Evolutionary conservation across 2,797 vertebrate species (phyloP).

Genomic region (Protosalanx chinensis): DNA sequence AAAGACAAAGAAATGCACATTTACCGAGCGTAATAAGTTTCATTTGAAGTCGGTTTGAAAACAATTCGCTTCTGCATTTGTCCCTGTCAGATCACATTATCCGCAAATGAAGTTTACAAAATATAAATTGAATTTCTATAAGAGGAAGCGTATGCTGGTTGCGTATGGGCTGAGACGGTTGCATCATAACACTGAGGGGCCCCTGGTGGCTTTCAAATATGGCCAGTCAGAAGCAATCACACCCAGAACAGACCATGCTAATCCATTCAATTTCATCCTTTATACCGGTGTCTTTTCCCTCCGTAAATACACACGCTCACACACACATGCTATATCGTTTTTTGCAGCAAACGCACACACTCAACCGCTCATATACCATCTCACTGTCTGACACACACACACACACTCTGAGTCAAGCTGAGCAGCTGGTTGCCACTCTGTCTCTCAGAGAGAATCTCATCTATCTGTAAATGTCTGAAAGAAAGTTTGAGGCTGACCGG

Average conservation of each 20-base stretch:
- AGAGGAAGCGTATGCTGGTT: constrained; percentile 78
- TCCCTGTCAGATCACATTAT: constrained; percentile 99
- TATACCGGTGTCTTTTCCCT: constrained; percentile 86
- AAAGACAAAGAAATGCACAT: constrained; percentile 91
- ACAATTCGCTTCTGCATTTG: constrained; percentile 97
- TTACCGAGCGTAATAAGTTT: constrained; percentile 97
- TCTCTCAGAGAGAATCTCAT: constrained; percentile 1
- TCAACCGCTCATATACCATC: constrained; percentile 61
- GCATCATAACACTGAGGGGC: constrained; percentile 88
- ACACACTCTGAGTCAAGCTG: constrained; percentile 12
- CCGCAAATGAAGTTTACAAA: constrained; percentile 99
- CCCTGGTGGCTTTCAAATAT: constrained; percentile 90
- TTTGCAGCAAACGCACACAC: constrained; percentile 36
- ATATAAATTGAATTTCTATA: constrained; percentile 99
- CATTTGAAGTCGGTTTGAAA: constrained; percentile 97
- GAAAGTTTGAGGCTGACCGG: background rate
- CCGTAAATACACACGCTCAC: constrained; percentile 37
- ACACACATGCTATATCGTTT: constrained; percentile 1
- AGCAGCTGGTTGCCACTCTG: background rate
- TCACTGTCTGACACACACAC: constrained; percentile 24
- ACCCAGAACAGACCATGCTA: constrained; percentile 87
- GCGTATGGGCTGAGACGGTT: constrained; percentile 75
- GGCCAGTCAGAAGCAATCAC: constrained; percentile 98
- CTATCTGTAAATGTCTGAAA: background rate
- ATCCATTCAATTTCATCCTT: constrained; percentile 96